Evolutionary conservation across 2,797 vertebrate genomes (phyloP).

Genomic region (Protonibea diacanthus): DNA sequence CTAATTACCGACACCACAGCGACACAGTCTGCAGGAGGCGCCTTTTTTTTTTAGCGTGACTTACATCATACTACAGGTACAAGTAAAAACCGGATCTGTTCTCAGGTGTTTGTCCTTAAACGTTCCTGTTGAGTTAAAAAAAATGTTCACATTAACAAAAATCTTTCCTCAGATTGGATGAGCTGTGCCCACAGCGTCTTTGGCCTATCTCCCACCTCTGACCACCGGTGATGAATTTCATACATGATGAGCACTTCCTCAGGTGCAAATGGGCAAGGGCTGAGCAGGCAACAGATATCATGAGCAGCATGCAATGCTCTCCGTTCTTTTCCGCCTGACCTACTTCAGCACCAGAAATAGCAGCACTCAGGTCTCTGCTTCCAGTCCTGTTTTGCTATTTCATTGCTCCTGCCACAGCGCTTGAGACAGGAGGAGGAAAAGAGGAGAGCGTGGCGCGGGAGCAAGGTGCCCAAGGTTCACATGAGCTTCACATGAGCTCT

Average conservation of each 20-base stretch:
- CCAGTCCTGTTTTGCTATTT: conserved; percentile 91
- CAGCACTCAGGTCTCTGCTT: conserved; percentile 90
- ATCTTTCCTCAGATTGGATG: conserved; percentile 75
- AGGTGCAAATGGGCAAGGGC: conserved; percentile 64
- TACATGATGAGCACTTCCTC: conserved; percentile 52
- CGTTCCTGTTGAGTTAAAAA: conserved; percentile 22
- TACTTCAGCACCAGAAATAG: conserved; percentile 96
- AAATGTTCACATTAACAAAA: conserved; percentile 61
- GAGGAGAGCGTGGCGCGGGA: conserved; percentile 51
- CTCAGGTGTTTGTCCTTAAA: conserved; percentile 35
- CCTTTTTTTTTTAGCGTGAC: conserved; percentile 16
- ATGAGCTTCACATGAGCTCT: conserved; percentile 62
- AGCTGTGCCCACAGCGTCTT: conserved; percentile 66
- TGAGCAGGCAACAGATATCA: conserved; percentile 76
- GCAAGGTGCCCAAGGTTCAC: conserved; percentile 52
- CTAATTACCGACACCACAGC: conserved; percentile 28
- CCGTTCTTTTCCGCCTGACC: conserved; percentile 87
- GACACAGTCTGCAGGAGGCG: conserved; percentile 26
- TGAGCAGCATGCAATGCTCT: conserved; percentile 79
- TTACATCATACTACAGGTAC: conserved; percentile 36
- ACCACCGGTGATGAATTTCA: conserved; percentile 61
- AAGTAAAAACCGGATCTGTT: conserved; percentile 23
- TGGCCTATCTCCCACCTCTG: conserved; percentile 58
- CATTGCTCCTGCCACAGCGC: conserved; percentile 85
- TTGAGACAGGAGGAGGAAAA: conserved; percentile 61